These are phyloP conservation scores for Cossypha dichroa DNA, from an alignment of 2,797 vertebrate genomes.

Conservation along the genomic window DNA sequence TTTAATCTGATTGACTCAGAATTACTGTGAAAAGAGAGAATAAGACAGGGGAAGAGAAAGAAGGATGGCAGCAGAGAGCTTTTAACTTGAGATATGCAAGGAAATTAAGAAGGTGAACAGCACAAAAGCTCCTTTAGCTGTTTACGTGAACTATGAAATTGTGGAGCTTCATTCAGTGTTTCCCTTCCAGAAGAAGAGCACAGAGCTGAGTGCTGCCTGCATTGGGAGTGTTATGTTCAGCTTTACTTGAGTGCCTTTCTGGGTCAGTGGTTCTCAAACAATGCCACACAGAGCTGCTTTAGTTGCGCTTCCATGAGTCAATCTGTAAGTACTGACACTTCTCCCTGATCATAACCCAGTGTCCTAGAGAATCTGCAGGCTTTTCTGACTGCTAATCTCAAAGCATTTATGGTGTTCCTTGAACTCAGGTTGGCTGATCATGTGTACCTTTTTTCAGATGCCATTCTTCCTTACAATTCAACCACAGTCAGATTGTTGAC, in stretches of 20 bases:
- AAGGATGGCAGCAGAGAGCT: background rate
- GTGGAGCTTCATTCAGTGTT: background rate
- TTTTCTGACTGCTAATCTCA: background rate
- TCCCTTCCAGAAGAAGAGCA: background rate
- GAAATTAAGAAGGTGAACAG: background rate
- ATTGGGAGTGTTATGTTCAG: background rate
- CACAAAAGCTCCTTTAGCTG: background rate
- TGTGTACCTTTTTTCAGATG: background rate
- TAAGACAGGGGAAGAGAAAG: background rate
- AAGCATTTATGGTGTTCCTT: background rate
- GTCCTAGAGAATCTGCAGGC: background rate
- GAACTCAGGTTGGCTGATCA: background rate
- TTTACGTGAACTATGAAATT: background rate
- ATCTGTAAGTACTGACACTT: background rate
- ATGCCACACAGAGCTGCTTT: background rate
- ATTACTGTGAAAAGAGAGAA: background rate
- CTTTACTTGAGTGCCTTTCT: slow-evolving; percentile 23
- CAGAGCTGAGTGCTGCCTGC: background rate
- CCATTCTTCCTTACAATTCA: background rate
- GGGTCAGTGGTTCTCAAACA: slow-evolving; percentile 23
- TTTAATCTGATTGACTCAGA: background rate
- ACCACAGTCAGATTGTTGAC: background rate
- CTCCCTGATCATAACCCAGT: background rate
- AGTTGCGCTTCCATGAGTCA: background rate
- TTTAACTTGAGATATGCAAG: background rate